These are phyloP conservation scores for Enteromius thamalakanensis DNA, from an alignment of 2,797 vertebrate genomes.

Conservation along the genomic window DNA sequence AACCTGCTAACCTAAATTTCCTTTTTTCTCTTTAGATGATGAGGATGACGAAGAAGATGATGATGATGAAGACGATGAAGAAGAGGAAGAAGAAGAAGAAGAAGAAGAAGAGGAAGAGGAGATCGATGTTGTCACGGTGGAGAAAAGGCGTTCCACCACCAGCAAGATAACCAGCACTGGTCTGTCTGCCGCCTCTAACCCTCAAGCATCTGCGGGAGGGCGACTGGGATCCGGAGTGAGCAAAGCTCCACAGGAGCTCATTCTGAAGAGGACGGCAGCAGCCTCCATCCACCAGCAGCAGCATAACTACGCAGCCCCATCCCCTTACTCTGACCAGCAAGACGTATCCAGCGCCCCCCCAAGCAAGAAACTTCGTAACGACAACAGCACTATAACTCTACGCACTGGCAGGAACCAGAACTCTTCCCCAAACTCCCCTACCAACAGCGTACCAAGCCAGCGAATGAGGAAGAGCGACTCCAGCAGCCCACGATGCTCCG, in stretches of 20 bases:
- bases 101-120: conserved; percentile 94
- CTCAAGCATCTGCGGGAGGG: conserved; percentile 55
- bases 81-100: conserved; percentile 81
- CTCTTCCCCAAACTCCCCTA: conserved; percentile 62
- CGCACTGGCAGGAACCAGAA: conserved; percentile 40
- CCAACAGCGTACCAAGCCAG: conserved; percentile 59
- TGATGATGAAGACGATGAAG: conserved; percentile 71
- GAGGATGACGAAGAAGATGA: conserved; percentile 78
- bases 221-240: conserved; percentile 57
- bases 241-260: conserved; percentile 83
- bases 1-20: conserved; percentile 51
- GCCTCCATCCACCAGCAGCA: conserved; percentile 95
- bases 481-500: conserved; percentile 81
- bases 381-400: conserved; percentile 70
- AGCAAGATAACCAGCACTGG: conserved; percentile 72
- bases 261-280: conserved; percentile 83
- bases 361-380: conserved; percentile 83
- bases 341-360: conserved; percentile 85
- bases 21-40: conserved; percentile 71
- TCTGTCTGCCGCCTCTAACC: conserved; percentile 45
- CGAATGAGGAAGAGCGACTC: conserved; percentile 78
- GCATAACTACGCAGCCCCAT: conserved; percentile 97
- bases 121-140: conserved; percentile 97
- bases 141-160: conserved; percentile 86
- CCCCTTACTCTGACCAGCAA: conserved; percentile 84